These are phyloP conservation scores for Lepus europaeus DNA, from an alignment of 2,113 vertebrate genomes.

Conservation along the genomic window DNA sequence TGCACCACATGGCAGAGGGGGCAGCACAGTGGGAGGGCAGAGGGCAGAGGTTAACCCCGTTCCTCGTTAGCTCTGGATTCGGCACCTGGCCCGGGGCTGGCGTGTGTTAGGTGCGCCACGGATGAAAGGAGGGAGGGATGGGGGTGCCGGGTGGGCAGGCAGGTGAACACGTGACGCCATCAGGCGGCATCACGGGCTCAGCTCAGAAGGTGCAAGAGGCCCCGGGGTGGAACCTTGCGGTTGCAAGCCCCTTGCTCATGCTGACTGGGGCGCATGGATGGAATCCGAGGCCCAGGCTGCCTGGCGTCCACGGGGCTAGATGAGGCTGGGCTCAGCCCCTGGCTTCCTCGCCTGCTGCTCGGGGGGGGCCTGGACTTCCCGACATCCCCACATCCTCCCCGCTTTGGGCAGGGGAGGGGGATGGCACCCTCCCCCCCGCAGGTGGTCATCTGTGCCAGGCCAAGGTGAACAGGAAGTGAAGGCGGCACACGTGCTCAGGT, in stretches of 20 bases:
- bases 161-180: background rate
- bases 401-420: background rate
- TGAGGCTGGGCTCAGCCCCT: background rate
- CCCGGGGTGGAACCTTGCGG: background rate
- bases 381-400: no score
- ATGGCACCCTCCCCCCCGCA: no score
- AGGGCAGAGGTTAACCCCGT: background rate
- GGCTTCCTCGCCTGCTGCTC: background rate
- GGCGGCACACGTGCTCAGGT: background rate
- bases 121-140: background rate
- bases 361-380: background rate
- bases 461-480: background rate
- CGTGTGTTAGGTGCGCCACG: background rate
- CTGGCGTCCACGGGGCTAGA: background rate
- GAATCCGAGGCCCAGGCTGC: background rate
- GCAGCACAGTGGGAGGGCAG: background rate
- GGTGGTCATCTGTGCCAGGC: no score
- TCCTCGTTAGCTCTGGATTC: background rate
- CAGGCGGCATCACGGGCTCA: background rate
- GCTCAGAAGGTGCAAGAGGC: background rate
- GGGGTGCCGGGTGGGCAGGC: background rate
- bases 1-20: fast-evolving
- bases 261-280: background rate
- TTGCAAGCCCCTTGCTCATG: background rate
- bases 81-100: background rate